Evolutionary conservation across 1,140 invertebrate genomes (phyloP).

Genomic region (Coptotermes formosanus): DNA sequence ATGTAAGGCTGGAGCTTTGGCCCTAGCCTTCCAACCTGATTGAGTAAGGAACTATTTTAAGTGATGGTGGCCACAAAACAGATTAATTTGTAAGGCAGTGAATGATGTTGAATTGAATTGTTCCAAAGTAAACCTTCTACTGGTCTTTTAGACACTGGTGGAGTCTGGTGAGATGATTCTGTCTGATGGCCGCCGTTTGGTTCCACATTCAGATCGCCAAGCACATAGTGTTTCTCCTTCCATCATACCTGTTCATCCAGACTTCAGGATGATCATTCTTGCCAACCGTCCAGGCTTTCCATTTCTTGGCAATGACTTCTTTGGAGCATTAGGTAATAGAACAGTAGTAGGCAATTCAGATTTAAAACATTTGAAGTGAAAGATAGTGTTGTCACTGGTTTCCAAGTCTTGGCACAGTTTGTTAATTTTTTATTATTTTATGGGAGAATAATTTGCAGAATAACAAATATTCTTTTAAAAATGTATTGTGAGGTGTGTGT

Average conservation of each 20-base stretch:
- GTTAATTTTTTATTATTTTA: no score
- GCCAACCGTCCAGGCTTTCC: conserved; percentile 97
- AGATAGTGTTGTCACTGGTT: no score
- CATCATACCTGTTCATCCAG: conserved; percentile 75
- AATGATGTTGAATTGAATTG: not conserved
- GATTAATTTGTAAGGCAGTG: no score
- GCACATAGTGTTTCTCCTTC: conserved; percentile 46
- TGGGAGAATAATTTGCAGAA: no score
- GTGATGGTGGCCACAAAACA: no score
- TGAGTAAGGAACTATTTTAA: no score
- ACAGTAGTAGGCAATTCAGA: not conserved
- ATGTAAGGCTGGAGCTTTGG: no score
- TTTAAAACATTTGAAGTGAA: no score
- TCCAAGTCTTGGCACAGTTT: no score
- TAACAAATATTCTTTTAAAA: no score
- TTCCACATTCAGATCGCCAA: conserved; percentile 51
- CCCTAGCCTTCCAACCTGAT: no score
- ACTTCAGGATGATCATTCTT: conserved; percentile 88
- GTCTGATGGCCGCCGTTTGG: conserved; percentile 88
- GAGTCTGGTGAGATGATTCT: conserved; percentile 95
- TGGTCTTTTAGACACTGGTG: conserved; percentile 67
- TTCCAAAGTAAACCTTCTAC: not conserved
- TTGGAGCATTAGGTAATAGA: conserved; percentile 67
- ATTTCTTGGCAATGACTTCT: conserved; percentile 97
- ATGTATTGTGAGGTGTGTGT: no score